Conservation (phyloP, 53 echinoderm and acorn worm genomes). For the Paracentrotus lividus region DNA sequence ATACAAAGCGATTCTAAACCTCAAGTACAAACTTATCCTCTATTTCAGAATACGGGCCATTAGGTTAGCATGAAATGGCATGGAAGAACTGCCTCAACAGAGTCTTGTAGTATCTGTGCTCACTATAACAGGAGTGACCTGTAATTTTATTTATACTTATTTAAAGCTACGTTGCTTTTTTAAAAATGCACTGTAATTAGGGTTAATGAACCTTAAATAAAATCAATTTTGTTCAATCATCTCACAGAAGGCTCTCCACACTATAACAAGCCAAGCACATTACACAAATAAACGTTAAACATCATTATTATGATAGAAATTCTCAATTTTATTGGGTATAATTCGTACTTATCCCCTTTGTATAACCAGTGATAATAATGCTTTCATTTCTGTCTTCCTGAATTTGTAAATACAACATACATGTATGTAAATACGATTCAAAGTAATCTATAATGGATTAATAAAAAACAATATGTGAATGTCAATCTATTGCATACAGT, state of each 20-base stretch:
- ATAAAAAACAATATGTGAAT: not conserved
- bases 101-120: too few relatives aligned
- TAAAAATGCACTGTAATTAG: too few relatives aligned
- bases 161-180: too few relatives aligned
- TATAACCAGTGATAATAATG: not conserved
- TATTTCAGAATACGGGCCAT: too few relatives aligned
- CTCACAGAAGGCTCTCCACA: not conserved
- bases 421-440: not conserved
- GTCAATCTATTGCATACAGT: not conserved
- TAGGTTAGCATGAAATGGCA: too few relatives aligned
- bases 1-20: too few relatives aligned
- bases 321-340: slow-evolving; percentile 31
- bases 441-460: not conserved
- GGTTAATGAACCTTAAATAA: too few relatives aligned
- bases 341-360: not conserved
- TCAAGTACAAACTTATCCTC: too few relatives aligned
- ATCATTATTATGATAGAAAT: slow-evolving; percentile 32
- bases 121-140: too few relatives aligned
- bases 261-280: not conserved
- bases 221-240: too few relatives aligned
- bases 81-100: too few relatives aligned
- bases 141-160: too few relatives aligned
- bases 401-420: slow-evolving; percentile 16
- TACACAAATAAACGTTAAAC: not conserved
- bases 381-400: slow-evolving; percentile 40